Base-by-base conservation (phyloP, 2,888 invertebrate genomes). In the Dicranocentrus wangi region DNA sequence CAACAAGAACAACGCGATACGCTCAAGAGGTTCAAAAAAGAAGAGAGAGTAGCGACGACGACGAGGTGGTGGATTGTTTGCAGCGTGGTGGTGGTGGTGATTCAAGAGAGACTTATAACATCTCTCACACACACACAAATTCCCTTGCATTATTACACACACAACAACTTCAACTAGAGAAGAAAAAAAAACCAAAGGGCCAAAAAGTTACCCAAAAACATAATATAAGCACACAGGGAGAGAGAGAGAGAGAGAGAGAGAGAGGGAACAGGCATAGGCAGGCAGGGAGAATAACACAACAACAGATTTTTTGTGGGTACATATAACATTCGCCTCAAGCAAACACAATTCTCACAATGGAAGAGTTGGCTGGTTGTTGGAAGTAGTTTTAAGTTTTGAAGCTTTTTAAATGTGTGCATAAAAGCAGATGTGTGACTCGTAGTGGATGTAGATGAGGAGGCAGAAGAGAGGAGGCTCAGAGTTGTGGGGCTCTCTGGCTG, bases 161-260 rank as follows among this genome's bases (percentile, higher is more conserved):
- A 58, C 13, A 21, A 58, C 21, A 25, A 5, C 21, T 58, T 58
- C 21, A 42, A 10, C n/a, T n/a, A n/a, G n/a, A 21, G 23, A 58
- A 8, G 51, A 21, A 58, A 58, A 65, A 17, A 19, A 21, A 65
- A 8, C 32, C 42, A 65, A 65, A 65, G 42, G 65, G 42, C 65
- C 65, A 65, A 65, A 65, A 65, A 60, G 65, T 65, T 65, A 65
- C 65, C 65, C 42, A 65, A n/a, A n/a, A n/a, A n/a, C n/a, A n/a
- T n/a, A n/a, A n/a, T n/a, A n/a, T n/a, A n/a, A n/a, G n/a, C n/a
- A 60, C 32, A 27, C 15, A 60, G 60, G 17, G 15, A 47, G 17
- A 47, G 47, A n/a, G 15, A 17, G 47, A 8, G 39, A 7, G 39
- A 60, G 60, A 15, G 15, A 47, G 17, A 47, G 47, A n/a, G 15